Evolutionary conservation across 2,888 invertebrate species (phyloP).

Genomic region (Aromia moschata): DNA sequence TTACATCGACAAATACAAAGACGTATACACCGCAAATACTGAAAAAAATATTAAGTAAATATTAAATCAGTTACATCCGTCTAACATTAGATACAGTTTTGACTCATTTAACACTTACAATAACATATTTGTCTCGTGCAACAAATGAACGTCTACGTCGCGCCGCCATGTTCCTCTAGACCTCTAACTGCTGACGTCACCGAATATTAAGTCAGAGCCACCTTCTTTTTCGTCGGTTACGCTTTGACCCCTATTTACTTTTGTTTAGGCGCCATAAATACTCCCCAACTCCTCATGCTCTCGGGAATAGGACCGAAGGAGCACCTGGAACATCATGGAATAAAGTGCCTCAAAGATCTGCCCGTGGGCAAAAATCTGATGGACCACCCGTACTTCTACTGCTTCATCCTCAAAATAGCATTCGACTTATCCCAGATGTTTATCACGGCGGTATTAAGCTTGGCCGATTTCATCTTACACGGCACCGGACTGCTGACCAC

Average conservation of each 20-base stretch:
- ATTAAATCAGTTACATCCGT: too few species aligned
- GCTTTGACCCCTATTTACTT: not conserved
- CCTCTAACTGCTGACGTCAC: too few species aligned
- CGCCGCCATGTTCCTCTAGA: too few species aligned
- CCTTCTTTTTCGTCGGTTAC: too few species aligned
- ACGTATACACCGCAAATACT: too few species aligned
- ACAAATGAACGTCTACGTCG: too few species aligned
- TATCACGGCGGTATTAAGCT: conserved; percentile 8
- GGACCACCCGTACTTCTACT: conserved; percentile 73
- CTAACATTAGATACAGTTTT: too few species aligned
- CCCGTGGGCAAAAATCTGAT: conserved; percentile 73
- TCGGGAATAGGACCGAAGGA: conserved; percentile 72
- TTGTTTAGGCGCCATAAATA: conserved; percentile 75
- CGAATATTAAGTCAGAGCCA: too few species aligned
- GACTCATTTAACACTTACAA: too few species aligned
- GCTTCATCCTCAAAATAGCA: conserved; percentile 66
- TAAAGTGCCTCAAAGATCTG: conserved; percentile 69
- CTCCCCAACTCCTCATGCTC: conserved; percentile 79
- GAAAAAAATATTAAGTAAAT: too few species aligned
- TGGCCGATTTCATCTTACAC: conserved; percentile 13
- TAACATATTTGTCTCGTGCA: too few species aligned
- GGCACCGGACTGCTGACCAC: conserved; percentile 66
- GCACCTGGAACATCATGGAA: conserved; percentile 67
- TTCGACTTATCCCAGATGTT: conserved; percentile 53
- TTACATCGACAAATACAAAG: too few species aligned